Percentiles rank a stretch among this genome's conserved stretches.
Conservation (phyloP, 1,140 invertebrate genomes). For the Bombus turneri region DNA sequence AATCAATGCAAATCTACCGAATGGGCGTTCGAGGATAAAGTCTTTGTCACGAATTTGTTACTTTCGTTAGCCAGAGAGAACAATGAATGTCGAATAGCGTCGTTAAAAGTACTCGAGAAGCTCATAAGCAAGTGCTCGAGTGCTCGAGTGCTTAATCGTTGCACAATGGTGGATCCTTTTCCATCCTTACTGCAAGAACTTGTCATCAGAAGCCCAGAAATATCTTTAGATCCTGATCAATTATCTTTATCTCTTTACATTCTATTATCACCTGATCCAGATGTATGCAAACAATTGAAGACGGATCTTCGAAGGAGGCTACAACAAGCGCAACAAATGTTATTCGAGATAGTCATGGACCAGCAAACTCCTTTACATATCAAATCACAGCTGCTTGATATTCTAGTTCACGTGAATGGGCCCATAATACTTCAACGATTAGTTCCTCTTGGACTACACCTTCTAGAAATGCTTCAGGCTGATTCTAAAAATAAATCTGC, state of each 20-base stretch:
- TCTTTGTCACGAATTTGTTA: slow-evolving; percentile 77
- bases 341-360: slow-evolving; percentile 71
- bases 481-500: slow-evolving; percentile 62
- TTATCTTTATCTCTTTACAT: slow-evolving; percentile 82
- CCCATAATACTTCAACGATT: slow-evolving; percentile 79
- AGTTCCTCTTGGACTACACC: slow-evolving; percentile 67
- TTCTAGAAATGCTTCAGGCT: slow-evolving; percentile 56
- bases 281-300: slow-evolving; percentile 75
- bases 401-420: slow-evolving; percentile 84
- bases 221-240: slow-evolving; percentile 86
- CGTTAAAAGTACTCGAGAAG: slow-evolving; percentile 72
- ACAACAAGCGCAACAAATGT: slow-evolving; percentile 64
- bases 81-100: slow-evolving; percentile 63
- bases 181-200: slow-evolving; percentile 75
- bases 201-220: slow-evolving; percentile 78
- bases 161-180: slow-evolving; percentile 65
- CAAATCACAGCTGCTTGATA: slow-evolving; percentile 78
- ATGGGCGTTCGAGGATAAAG: slow-evolving; percentile 73
- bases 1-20: slow-evolving; percentile 63
- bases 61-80: slow-evolving; percentile 73
- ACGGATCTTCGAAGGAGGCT: slow-evolving; percentile 68
- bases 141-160: slow-evolving; percentile 37
- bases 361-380: slow-evolving; percentile 78
- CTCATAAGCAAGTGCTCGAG: slow-evolving; percentile 52
- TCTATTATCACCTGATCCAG: slow-evolving; percentile 81